These are phyloP conservation scores for Oreochromis spilurus DNA, from an alignment of 2,113 vertebrate species.

Conservation along the genomic window DNA sequence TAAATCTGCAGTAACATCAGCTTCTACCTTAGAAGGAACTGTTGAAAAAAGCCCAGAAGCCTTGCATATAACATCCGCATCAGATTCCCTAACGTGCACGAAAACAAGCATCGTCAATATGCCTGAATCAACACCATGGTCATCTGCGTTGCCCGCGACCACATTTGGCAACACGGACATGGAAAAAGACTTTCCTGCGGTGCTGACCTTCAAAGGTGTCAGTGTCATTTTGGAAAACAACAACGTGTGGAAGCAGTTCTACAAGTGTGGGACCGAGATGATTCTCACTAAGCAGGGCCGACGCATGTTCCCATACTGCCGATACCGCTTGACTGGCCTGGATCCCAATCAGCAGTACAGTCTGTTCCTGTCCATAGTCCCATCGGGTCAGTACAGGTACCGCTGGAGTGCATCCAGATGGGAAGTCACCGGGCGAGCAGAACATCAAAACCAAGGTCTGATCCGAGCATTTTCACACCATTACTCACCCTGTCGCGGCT, in stretches of 20 bases:
- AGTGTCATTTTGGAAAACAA: constrained; percentile 86
- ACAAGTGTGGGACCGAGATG: constrained; percentile 89
- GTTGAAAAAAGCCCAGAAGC: constrained; percentile 24
- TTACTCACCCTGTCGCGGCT: constrained; percentile 82
- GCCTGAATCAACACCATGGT: background rate
- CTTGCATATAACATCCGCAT: constrained; percentile 23
- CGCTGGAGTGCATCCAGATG: constrained; percentile 84
- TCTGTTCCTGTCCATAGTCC: constrained; percentile 86
- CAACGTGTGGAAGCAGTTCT: constrained; percentile 89
- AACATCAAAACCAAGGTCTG: constrained; percentile 71
- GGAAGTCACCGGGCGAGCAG: constrained; percentile 78
- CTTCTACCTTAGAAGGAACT: background rate
- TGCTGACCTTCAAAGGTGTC: constrained; percentile 67
- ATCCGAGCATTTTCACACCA: constrained; percentile 85
- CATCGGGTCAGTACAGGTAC: constrained; percentile 80
- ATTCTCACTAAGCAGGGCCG: constrained; percentile 88
- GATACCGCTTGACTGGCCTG: constrained; percentile 85
- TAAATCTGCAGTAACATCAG: constrained; percentile 6
- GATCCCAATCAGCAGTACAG: constrained; percentile 79
- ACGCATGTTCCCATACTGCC: constrained; percentile 96
- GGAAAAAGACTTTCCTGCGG: background rate
- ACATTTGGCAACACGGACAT: background rate
- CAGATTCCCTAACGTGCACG: constrained; percentile 6
- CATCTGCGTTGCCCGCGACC: background rate
- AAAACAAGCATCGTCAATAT: background rate